These are phyloP conservation scores for Brachionus rotundiformis DNA, from an alignment of 1,140 invertebrate species.

Conservation along the genomic window DNA sequence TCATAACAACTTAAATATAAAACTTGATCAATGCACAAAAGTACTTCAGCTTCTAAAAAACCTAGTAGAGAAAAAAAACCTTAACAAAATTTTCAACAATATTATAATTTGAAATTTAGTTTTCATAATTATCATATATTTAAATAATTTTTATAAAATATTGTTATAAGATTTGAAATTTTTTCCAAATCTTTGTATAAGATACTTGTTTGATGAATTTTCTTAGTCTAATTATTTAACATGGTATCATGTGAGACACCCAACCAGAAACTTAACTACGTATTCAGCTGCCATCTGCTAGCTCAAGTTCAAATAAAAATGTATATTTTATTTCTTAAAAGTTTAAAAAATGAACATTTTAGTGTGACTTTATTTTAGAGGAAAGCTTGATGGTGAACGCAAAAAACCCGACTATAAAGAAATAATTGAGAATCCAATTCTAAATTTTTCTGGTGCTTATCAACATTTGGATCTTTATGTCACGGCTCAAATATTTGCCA, in stretches of 20 bases:
- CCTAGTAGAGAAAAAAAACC: not conserved
- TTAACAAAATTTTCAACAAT: not conserved
- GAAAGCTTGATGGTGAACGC: conserved; percentile 86
- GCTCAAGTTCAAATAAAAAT: conserved; percentile 51
- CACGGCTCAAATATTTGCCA: conserved; percentile 80
- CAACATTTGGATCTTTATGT: conserved; percentile 79
- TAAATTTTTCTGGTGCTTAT: conserved; percentile 85
- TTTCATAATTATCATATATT: not conserved
- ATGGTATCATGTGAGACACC: conserved; percentile 51
- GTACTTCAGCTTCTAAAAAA: not conserved
- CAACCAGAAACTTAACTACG: conserved; percentile 33
- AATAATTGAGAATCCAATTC: conserved; percentile 79
- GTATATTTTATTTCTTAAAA: not conserved
- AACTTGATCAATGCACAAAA: not conserved
- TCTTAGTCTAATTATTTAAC: not conserved
- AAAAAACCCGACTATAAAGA: conserved; percentile 83
- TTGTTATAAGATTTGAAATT: not conserved
- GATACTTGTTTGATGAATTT: not conserved
- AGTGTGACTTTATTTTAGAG: conserved; percentile 64
- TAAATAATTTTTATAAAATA: not conserved
- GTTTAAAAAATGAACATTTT: not conserved
- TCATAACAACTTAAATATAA: not conserved
- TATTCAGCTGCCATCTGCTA: conserved; percentile 44
- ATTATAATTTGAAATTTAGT: not conserved
- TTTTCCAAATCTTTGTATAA: not conserved